Conservation (phyloP, 2,888 invertebrate genomes). For the Limnephilus rhombicus region DNA sequence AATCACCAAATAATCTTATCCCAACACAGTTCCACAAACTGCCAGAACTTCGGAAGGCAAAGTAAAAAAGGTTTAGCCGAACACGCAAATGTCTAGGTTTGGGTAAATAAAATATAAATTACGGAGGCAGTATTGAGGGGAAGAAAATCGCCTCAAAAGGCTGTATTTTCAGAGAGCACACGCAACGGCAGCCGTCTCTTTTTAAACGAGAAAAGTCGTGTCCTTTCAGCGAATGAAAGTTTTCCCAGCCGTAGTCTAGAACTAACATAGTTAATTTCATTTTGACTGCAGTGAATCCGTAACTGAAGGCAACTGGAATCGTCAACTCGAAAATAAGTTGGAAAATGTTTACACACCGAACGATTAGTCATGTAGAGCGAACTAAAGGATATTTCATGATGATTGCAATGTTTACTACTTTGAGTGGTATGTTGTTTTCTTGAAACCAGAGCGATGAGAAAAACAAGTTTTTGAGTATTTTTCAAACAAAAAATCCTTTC, state of each 20-base stretch:
- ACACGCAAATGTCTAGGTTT: not conserved
- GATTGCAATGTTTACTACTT: not conserved
- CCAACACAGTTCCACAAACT: not conserved
- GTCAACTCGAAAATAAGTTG: not conserved
- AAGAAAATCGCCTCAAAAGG: not conserved
- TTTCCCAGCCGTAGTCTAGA: slow-evolving; percentile 3
- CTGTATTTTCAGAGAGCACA: slow-evolving; percentile 3
- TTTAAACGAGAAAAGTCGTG: slow-evolving; percentile 9
- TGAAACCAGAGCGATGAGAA: not conserved
- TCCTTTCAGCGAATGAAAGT: slow-evolving; percentile 35
- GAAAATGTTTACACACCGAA: not conserved
- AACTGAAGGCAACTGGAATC: not conserved
- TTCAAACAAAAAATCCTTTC: not conserved
- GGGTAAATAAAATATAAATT: slow-evolving; percentile 1
- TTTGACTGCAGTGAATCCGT: slow-evolving; percentile 13
- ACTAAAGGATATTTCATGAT: not conserved
- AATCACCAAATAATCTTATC: slow-evolving; percentile 1
- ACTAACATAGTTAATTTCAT: slow-evolving; percentile 28
- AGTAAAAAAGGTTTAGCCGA: not conserved
- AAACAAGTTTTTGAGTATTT: not conserved
- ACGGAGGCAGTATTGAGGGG: not conserved
- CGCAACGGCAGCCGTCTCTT: slow-evolving; percentile 17
- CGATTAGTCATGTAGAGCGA: not conserved
- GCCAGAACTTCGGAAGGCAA: not conserved
- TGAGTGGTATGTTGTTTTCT: not conserved